These are phyloP conservation scores for Corvus hawaiiensis DNA, from an alignment of 2,113 vertebrate species.

Conservation along the genomic window DNA sequence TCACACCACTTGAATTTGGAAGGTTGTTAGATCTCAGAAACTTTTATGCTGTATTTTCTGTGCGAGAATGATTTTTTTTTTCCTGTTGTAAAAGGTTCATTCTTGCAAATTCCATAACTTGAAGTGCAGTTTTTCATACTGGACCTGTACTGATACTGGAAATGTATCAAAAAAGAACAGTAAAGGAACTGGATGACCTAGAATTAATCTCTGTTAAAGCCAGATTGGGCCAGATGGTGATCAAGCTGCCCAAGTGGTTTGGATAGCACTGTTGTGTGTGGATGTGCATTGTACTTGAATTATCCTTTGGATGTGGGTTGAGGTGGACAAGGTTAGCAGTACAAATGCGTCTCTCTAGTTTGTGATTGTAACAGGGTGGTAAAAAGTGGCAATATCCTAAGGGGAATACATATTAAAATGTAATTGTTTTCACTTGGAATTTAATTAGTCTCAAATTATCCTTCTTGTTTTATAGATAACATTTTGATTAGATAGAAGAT, in stretches of 20 bases:
- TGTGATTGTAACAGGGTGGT: neutral
- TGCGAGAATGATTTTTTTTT: neutral
- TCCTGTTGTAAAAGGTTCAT: neutral
- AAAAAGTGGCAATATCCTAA: neutral
- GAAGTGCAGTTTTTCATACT: neutral
- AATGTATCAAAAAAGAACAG: neutral
- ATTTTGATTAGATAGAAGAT: neutral
- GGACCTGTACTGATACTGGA: neutral
- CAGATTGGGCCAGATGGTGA: slow-evolving; percentile 2
- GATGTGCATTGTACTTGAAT: neutral
- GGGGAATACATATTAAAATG: neutral
- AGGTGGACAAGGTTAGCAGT: neutral
- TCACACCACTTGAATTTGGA: neutral
- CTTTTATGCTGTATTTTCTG: neutral
- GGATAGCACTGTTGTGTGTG: neutral
- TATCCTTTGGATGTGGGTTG: neutral
- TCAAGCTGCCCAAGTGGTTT: neutral
- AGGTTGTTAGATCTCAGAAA: neutral
- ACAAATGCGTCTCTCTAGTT: neutral
- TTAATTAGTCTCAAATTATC: neutral
- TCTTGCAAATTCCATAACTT: neutral
- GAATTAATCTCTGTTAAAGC: neutral
- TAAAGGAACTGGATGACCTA: neutral
- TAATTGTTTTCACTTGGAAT: neutral
- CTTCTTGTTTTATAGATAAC: neutral